A percentile compares a stretch with the other conserved stretches of the same genome.
Conservation (phyloP, 35 echinoderm and acorn worm species). For the Hemicentrotus pulcherrimus region DNA sequence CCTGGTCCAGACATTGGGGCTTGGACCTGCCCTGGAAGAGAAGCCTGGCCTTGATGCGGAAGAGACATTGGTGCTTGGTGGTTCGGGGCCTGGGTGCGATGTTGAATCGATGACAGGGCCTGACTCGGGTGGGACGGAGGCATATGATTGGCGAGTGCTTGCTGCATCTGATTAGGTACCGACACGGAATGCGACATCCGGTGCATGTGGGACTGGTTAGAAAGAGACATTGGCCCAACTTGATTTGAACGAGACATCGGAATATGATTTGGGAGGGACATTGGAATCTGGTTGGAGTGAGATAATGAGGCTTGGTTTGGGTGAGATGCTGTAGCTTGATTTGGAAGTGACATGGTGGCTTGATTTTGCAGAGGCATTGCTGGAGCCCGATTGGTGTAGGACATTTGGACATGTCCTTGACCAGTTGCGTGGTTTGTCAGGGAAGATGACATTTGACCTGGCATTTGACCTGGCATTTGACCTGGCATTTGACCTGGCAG, state of each 20-base stretch:
- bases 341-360: background rate
- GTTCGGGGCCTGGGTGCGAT: background rate
- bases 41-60: background rate
- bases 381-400: background rate
- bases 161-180: background rate
- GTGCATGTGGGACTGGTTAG: background rate
- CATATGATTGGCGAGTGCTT: background rate
- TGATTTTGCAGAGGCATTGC: background rate
- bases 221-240: background rate
- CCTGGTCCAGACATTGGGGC: background rate
- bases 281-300: background rate
- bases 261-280: background rate
- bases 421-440: background rate
- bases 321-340: background rate
- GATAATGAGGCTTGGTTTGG: background rate
- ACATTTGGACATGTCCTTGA: background rate
- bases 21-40: constrained; percentile 3
- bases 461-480: background rate
- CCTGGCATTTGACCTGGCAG: background rate
- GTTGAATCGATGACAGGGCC: background rate
- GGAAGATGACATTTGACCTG: too few species aligned
- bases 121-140: background rate
- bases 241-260: background rate
- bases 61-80: background rate
- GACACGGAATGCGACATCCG: background rate